Percentiles rank a stretch among this genome's conserved stretches.
Evolutionary conservation across 2,888 invertebrate genomes (phyloP).

Genomic region (Polyploca ridens): DNA sequence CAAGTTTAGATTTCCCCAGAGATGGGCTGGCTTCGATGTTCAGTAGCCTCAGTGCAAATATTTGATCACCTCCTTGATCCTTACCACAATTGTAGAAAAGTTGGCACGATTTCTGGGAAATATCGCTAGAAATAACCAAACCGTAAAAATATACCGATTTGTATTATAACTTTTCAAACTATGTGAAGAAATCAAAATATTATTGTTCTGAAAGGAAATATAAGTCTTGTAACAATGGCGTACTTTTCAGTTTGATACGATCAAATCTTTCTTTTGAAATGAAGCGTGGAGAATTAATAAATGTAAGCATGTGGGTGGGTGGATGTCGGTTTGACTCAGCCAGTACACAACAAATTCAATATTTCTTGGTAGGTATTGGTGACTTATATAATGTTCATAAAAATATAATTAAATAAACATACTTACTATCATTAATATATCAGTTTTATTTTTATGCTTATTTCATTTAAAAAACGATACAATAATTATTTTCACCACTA

Average conservation of each 20-base stretch:
- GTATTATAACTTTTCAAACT: background rate
- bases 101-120: background rate
- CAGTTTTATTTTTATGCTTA: no score
- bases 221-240: background rate
- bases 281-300: background rate
- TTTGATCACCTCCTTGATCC: slow-evolving; percentile 39
- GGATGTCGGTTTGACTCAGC: no score
- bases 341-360: no score
- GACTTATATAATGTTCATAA: no score
- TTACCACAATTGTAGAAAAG: slow-evolving; percentile 16
- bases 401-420: no score
- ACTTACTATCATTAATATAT: no score
- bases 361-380: no score
- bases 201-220: background rate
- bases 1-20: slow-evolving; percentile 54
- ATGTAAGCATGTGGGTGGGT: no score
- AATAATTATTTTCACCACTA: no score
- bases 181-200: background rate
- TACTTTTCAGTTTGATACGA: background rate
- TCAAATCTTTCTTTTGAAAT: background rate
- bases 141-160: background rate
- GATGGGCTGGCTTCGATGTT: slow-evolving; percentile 37
- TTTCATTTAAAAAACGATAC: no score
- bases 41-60: slow-evolving; percentile 38
- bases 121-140: background rate